phyloP scores from a whole-genome alignment of 2,113 vertebrate genomes.

The Cinclus cinclus region DNA sequence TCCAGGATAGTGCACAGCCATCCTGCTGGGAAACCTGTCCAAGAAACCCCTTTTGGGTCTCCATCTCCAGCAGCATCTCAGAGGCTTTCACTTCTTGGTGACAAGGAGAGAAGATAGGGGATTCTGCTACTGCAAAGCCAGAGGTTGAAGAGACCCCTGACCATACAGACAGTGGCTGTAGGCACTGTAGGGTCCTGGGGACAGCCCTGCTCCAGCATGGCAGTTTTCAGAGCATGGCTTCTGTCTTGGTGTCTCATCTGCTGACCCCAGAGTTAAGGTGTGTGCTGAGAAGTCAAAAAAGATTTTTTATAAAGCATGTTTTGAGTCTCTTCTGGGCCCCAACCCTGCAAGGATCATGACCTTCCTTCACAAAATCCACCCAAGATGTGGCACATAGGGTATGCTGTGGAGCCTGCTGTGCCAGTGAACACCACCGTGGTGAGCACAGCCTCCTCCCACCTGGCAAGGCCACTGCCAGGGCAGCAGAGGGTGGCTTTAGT shows the following conservation, averaged over 20 bases:
- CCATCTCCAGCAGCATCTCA: background rate
- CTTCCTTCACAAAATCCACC: background rate
- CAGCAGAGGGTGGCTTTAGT: background rate
- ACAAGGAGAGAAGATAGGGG: background rate
- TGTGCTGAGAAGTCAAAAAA: background rate
- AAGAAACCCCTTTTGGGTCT: background rate
- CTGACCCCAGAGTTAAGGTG: background rate
- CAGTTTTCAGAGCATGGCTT: accelerated
- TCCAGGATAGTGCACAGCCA: background rate
- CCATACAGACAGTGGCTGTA: accelerated
- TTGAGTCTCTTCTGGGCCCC: background rate
- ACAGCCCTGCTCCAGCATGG: background rate
- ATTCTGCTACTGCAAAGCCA: background rate
- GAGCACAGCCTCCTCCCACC: background rate
- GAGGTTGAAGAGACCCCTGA: background rate
- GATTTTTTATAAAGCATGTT: accelerated
- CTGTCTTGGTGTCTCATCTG: background rate
- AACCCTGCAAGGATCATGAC: background rate
- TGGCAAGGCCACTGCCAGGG: background rate
- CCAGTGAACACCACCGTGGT: accelerated
- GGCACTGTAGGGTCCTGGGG: background rate
- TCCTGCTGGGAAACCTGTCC: background rate
- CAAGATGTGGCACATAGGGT: background rate
- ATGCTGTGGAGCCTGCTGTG: accelerated
- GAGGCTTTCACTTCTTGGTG: background rate